phyloP scores from a whole-genome alignment of 2,888 invertebrate genomes.

The Watsonalla binaria region DNA sequence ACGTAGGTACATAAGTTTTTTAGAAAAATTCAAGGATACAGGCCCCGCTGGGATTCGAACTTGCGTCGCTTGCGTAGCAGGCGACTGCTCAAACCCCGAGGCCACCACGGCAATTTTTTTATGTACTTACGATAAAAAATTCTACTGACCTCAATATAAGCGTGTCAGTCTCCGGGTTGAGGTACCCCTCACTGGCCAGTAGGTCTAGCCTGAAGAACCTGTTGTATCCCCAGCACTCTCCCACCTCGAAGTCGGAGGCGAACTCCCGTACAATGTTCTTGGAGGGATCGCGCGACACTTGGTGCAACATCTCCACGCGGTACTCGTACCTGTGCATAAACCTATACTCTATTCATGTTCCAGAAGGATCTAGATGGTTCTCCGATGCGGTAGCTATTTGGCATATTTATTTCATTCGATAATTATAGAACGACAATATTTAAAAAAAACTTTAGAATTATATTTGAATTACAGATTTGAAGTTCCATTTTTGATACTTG shows the following conservation, averaged over 20 bases:
- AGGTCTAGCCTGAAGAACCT: slow-evolving; percentile 94
- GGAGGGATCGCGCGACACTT: slow-evolving; percentile 87
- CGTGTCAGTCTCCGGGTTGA: slow-evolving; percentile 90
- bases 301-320: slow-evolving; percentile 96
- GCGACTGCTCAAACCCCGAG: too few relatives aligned
- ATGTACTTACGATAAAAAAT: neutral
- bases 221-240: slow-evolving; percentile 98
- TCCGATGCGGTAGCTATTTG: too few relatives aligned
- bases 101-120: too few relatives aligned
- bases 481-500: too few relatives aligned
- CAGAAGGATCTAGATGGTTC: neutral
- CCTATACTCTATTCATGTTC: neutral
- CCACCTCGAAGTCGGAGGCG: slow-evolving; percentile 96
- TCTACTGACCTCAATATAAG: slow-evolving; percentile 84
- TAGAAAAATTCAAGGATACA: too few relatives aligned
- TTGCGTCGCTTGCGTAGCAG: too few relatives aligned
- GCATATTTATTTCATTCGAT: too few relatives aligned
- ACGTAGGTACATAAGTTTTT: too few relatives aligned
- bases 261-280: slow-evolving; percentile 96
- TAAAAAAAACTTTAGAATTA: too few relatives aligned
- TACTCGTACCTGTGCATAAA: slow-evolving; percentile 86
- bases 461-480: too few relatives aligned
- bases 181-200: slow-evolving; percentile 93
- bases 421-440: too few relatives aligned
- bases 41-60: too few relatives aligned